A percentile compares a stretch with the other conserved stretches of the same genome.
These are phyloP conservation scores for Rhinolophus sinicus DNA, from an alignment of 2,113 vertebrate genomes.

Conservation along the genomic window DNA sequence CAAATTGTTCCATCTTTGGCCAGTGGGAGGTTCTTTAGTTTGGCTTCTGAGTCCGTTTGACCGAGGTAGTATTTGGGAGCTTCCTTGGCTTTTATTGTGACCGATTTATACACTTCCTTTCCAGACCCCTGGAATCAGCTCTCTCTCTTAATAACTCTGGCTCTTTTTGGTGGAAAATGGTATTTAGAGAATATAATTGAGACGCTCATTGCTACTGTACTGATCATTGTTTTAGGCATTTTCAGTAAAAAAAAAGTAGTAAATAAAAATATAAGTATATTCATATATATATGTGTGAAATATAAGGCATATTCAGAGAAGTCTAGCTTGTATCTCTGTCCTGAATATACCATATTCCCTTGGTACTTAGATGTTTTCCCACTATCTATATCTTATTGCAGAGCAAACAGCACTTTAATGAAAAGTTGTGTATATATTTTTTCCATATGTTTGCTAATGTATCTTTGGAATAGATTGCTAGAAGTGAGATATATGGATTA, in stretches of 20 bases:
- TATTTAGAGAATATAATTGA: background rate
- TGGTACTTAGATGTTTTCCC: background rate
- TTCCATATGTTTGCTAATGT: background rate
- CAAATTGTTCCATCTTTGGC: background rate
- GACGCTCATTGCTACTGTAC: background rate
- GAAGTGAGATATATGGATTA: background rate
- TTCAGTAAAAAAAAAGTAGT: background rate
- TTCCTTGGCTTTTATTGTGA: background rate
- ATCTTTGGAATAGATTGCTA: background rate
- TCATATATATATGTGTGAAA: background rate
- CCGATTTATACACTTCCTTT: background rate
- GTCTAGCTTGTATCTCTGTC: background rate
- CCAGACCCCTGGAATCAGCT: background rate
- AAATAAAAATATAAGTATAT: background rate
- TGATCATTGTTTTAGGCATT: background rate
- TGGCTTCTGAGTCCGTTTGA: slow-evolving; percentile 1
- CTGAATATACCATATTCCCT: background rate
- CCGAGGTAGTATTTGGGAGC: background rate
- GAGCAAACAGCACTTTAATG: background rate
- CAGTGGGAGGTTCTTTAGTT: background rate
- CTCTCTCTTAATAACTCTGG: background rate
- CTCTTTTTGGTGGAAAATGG: background rate
- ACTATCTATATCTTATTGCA: background rate
- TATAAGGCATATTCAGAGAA: background rate
- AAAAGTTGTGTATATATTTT: background rate